These are phyloP conservation scores for Tinamus guttatus DNA, from an alignment of 2,113 vertebrate species.

Conservation along the genomic window DNA sequence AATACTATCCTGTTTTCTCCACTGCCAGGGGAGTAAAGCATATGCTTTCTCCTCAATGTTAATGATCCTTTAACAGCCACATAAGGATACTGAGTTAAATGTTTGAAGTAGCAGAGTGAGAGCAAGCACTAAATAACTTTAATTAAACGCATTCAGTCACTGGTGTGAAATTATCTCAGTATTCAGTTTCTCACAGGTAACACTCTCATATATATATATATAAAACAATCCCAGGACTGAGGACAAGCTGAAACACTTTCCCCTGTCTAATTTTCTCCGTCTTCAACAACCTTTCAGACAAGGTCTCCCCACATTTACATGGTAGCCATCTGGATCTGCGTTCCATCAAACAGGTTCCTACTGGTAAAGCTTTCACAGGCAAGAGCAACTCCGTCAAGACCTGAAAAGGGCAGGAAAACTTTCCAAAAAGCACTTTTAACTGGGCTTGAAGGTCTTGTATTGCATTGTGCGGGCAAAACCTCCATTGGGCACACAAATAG, in stretches of 20 bases:
- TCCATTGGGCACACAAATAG: neutral
- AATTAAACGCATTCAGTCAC: conserved; percentile 1
- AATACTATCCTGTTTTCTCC: neutral
- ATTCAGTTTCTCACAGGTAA: conserved; percentile 3
- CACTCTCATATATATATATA: neutral
- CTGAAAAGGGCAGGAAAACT: neutral
- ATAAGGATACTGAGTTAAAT: neutral
- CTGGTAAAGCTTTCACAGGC: conserved; percentile 27
- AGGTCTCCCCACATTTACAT: conserved; percentile 50
- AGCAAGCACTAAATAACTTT: neutral
- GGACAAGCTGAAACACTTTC: conserved; percentile 47
- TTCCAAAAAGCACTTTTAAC: neutral
- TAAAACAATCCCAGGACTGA: neutral
- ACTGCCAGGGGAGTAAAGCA: neutral
- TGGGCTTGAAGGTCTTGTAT: neutral
- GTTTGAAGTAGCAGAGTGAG: neutral
- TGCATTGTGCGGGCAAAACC: neutral
- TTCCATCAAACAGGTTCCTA: conserved; percentile 46
- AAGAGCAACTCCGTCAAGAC: neutral
- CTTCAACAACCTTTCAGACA: conserved; percentile 36
- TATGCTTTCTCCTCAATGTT: neutral
- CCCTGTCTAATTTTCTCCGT: conserved; percentile 21
- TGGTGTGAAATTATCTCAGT: neutral
- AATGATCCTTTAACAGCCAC: neutral
- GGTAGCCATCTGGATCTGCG: conserved; percentile 43